Evolutionary conservation across 2,113 vertebrate genomes (phyloP).

Genomic region (Macroglossus sobrinus): DNA sequence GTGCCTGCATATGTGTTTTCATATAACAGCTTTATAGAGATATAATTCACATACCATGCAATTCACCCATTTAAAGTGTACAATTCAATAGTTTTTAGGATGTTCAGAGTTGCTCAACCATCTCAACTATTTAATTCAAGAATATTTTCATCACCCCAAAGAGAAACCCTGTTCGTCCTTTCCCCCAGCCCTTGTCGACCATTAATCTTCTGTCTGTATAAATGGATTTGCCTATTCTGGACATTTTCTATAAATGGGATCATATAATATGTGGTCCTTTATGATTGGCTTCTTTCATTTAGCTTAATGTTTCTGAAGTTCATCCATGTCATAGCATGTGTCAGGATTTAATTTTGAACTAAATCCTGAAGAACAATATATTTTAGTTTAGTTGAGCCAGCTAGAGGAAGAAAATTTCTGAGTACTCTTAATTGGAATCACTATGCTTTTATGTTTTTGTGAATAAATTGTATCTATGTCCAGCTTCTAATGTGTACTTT

Average conservation of each 20-base stretch:
- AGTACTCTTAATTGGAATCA: not conserved
- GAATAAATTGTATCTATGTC: not conserved
- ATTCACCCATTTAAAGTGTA: not conserved
- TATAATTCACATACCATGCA: not conserved
- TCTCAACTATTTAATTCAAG: not conserved
- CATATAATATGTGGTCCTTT: not conserved
- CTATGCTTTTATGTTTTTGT: not conserved
- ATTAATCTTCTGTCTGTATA: not conserved
- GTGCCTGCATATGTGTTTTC: not conserved
- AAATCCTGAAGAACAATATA: not conserved
- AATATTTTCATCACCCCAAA: not conserved
- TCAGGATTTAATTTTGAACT: not conserved
- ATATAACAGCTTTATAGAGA: not conserved
- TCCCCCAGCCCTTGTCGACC: not conserved
- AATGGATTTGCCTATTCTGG: not conserved
- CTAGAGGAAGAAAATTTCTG: not conserved
- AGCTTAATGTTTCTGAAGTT: constrained; percentile 13
- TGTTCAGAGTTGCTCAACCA: not conserved
- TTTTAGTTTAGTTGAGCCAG: not conserved
- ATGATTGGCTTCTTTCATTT: not conserved
- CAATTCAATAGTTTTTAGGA: not conserved
- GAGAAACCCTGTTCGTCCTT: not conserved
- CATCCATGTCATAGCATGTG: not conserved
- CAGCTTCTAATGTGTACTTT: not conserved
- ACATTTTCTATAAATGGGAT: not conserved